These are phyloP conservation scores for Montipora foliosa DNA, from an alignment of 64 coral and sea anemone genomes.

Conservation along the genomic window DNA sequence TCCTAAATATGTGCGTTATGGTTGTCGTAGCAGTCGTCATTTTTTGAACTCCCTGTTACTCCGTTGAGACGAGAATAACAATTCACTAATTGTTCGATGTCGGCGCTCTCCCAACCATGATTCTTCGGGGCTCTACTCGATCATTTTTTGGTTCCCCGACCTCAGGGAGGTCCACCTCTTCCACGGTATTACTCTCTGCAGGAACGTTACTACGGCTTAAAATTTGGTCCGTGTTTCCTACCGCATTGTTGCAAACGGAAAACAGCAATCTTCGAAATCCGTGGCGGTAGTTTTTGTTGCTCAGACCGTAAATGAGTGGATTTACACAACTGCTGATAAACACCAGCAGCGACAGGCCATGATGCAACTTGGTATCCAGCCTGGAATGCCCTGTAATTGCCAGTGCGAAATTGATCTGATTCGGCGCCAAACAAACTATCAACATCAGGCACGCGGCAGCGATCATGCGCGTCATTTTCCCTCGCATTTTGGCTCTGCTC, in stretches of 20 bases:
- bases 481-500: slow-evolving; percentile 37
- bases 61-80: too few species aligned
- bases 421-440: not conserved
- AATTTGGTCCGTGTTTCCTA: not conserved
- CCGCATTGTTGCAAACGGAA: not conserved
- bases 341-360: not conserved
- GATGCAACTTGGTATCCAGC: slow-evolving; percentile 3
- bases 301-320: slow-evolving; percentile 34
- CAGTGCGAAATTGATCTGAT: slow-evolving; percentile 30
- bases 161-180: not conserved
- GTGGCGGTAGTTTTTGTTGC: slow-evolving; percentile 5
- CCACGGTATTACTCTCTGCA: not conserved
- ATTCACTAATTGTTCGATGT: too few species aligned
- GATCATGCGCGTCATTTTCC: slow-evolving; percentile 33
- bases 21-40: too few species aligned
- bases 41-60: too few species aligned
- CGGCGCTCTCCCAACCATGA: not conserved
- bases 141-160: not conserved
- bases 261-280: not conserved
- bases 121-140: not conserved
- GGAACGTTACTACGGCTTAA: not conserved
- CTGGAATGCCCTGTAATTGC: not conserved
- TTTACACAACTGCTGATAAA: slow-evolving; percentile 26
- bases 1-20: too few species aligned
- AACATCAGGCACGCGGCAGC: not conserved